Evolutionary conservation across 2,113 vertebrate genomes (phyloP), one percentile per base, ranked within the genome.

Genomic region (Diadophis punctatus): DNA sequence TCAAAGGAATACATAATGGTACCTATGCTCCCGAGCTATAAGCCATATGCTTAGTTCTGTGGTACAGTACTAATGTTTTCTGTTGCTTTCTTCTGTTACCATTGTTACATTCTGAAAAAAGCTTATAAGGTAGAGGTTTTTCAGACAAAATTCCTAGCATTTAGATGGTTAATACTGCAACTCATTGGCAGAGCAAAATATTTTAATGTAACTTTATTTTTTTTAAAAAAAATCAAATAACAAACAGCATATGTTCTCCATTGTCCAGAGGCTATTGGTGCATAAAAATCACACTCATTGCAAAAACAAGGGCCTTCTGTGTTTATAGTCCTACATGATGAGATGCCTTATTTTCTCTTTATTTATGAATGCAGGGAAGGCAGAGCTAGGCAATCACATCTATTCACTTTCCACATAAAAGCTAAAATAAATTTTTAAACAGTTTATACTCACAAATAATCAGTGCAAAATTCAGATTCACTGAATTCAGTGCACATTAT

Each of bases 401-500:
- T 30, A 90, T 30, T 25, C 27, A 90, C 34, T 39, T 43, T 49
- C 56, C 58, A 48, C 25, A 68, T 49, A 68, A 51, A 18, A 60
- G 25, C 27, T 90, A 48, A 90, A 90, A 46, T 12, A n/a, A 18
- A 16, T 3, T 58, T 92, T 93, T 89, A 94, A 92, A 91, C 7
- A 92, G 6, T 90, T 93, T 90, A 92, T 95, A 93, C 0, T 16
- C 8, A 0, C 0, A 14, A 80, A 51, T 46, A 43, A 91, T 90
- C 48, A 0, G 14, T 56, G 34, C 74, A 90, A 89, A 95, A 80
- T 0, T 46, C 0, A 0, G 25, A 51, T 16, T 30, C 49, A 12
- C 0, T 30, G 25, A 88, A 93, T 86, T n/a, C 56, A 49, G 27
- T 90, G 12, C 0, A 22, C 22, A 85, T 22, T 3, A 3, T 30